Evolutionary conservation across 1,140 invertebrate species (phyloP), one percentile per base, ranked within the genome.

Genomic region (Hyles vespertilio): DNA sequence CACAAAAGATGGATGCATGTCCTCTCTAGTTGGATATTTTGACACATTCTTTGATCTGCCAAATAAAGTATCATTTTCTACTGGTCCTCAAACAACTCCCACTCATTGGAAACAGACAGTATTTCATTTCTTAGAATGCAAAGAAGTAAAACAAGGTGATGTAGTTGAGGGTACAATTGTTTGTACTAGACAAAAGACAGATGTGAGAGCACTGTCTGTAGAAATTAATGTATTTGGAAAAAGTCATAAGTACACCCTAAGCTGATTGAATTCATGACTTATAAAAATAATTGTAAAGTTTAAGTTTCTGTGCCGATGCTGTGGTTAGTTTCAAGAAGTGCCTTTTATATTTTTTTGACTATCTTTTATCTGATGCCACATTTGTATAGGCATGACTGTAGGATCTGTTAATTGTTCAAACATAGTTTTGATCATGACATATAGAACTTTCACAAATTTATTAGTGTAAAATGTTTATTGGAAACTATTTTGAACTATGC

Each of bases 81-180:
- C 96, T 70, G 94, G 94, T 57, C 97, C 94, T 65, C 90, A 86
- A 66, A 90, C 87, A 75, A 92, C 92, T 77, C 91, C 92, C 62
- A 99, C 98, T 11, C 98, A 99, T 90, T 99, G 98, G 98, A 98
- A 99, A 79, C 98, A 99, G 90, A 98, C 97, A 2, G 93, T 98
- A 5, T 93, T 97, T 73, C 97, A 97, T 71, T 91, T 99, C 44
- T 94, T 91, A 69, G 90, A 95, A 74, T 92, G 94, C 68, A 91
- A 94, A 74, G 72, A 84, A 63, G 91, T 97, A 3, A 92, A 93
- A 59, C 90, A 94, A 91, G 96, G 96, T 93, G 93, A 95, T 70
- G 63, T 91, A 6, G 74, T 96, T 22, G 80, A 81, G 33, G 94
- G 94, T 22, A 92, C 89, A 60, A 89, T 96, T 22, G 89, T 87